Evolutionary conservation across 2,113 vertebrate species (phyloP).

Genomic region (Tricholaema leucomelas): DNA sequence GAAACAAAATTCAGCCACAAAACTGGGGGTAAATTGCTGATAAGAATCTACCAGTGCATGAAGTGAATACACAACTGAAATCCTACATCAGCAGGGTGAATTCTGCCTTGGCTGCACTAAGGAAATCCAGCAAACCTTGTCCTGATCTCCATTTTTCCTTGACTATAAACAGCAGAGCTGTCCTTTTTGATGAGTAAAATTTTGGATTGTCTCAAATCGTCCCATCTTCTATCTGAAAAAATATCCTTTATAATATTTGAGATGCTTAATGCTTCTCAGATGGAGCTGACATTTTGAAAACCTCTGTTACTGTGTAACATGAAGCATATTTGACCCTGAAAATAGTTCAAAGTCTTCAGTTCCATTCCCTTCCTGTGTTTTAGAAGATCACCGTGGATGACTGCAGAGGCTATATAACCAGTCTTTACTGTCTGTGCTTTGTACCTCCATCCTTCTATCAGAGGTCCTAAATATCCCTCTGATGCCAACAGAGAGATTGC

Average conservation of each 20-base stretch:
- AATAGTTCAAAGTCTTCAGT: neutral
- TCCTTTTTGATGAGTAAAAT: neutral
- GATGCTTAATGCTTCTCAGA: neutral
- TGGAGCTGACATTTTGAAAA: neutral
- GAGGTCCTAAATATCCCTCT: neutral
- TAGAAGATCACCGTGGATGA: neutral
- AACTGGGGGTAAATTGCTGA: constrained; percentile 1
- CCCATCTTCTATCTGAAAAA: neutral
- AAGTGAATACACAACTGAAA: neutral
- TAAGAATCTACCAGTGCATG: neutral
- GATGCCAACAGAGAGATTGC: neutral
- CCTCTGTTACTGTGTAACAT: neutral
- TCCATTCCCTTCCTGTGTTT: neutral
- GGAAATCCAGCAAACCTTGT: neutral
- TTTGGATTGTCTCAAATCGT: neutral
- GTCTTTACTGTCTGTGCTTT: neutral
- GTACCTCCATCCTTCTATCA: neutral
- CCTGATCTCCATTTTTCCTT: neutral
- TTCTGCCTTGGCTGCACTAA: neutral
- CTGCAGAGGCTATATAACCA: neutral
- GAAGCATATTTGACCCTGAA: neutral
- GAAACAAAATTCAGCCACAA: neutral
- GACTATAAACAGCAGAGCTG: neutral
- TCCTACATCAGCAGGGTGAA: neutral
- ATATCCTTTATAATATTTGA: neutral